Base-by-base conservation (phyloP, 2,797 vertebrate genomes). In the Fistularia tabacaria region DNA sequence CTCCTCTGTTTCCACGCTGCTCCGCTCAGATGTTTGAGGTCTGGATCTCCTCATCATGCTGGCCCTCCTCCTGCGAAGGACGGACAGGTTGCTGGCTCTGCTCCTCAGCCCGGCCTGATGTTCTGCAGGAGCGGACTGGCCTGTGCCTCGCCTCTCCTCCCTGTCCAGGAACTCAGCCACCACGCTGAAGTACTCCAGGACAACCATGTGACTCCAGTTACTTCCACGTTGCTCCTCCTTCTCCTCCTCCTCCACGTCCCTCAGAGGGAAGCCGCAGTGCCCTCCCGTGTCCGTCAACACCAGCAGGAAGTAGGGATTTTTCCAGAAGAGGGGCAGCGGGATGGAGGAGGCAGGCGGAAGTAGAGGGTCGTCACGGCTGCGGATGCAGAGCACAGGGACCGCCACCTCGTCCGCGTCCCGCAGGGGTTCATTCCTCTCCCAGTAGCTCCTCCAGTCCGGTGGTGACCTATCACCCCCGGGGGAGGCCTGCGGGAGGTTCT, bases 351-450 rank as follows among this genome's bases (percentile, higher is more conserved):
- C 63, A 0, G 90, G 77, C 0, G 87, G 82, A 0, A 94, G 88
- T 10, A 95, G 77, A 0, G 94, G 93, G 75, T 95, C 94, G 0
- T 96, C 93, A 0, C 71, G 14, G 49, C 93, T 93, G 74, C 88
- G 81, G 61, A 96, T 83, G 9, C 94, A 95, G 54, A 96, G 87
- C 38, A 96, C 91, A 0, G 95, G 95, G 7, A 96, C 89, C 0
- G 92, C 92, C 0, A 89, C 92, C 71, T 96, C 95, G 1, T 96
- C 95, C 9, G 90, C 93, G 0, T 96, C 94, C 14, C 93, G 90
- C 45, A 97, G 87, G 0, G 95, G 94, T 58, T 98, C 94, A 0
- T 98, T 98, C 64, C 74, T 85, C 36, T 92, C 92, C 95, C 95
- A 96, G 80, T 96, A 96, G 14, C 71, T 42, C 10, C 90, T 89